Evolutionary conservation across 2,888 invertebrate species (phyloP).

Genomic region (Agrochola lychnidis): DNA sequence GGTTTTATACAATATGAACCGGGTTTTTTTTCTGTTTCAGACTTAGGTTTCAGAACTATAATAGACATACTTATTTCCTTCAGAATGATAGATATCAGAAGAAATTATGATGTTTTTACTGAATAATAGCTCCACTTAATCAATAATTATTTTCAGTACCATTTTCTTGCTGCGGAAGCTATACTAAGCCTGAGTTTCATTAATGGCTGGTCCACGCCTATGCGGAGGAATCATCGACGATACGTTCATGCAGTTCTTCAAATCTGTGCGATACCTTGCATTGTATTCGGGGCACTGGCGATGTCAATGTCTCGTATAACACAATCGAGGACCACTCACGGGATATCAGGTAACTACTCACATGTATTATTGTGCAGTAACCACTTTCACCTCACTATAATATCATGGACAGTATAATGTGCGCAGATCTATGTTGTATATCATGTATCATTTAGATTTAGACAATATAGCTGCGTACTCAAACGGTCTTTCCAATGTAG

Average conservation of each 20-base stretch:
- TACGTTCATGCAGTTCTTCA: conserved; percentile 73
- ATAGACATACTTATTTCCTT: neutral
- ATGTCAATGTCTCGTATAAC: conserved; percentile 54
- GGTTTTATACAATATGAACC: neutral
- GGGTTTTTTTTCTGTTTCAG: neutral
- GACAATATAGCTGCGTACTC: neutral
- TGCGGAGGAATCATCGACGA: conserved; percentile 71
- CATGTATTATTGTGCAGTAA: conserved; percentile 2
- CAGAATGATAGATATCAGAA: neutral
- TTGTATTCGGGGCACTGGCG: conserved; percentile 64
- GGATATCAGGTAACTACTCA: conserved; percentile 69
- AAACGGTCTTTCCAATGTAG: neutral
- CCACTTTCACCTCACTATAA: conserved; percentile 8
- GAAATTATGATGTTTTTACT: neutral
- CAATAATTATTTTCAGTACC: conserved; percentile 69
- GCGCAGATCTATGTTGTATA: neutral
- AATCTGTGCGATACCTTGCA: conserved; percentile 69
- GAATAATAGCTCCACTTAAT: neutral
- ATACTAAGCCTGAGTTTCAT: conserved; percentile 75
- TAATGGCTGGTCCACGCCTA: conserved; percentile 79
- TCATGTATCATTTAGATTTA: conserved; percentile 33
- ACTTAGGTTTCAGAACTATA: neutral
- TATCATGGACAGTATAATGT: conserved; percentile 6
- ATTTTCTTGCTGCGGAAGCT: conserved; percentile 78
- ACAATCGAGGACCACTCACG: conserved; percentile 66